Conservation (phyloP, 2,113 vertebrate species). For the Lepisosteus osseus region DNA sequence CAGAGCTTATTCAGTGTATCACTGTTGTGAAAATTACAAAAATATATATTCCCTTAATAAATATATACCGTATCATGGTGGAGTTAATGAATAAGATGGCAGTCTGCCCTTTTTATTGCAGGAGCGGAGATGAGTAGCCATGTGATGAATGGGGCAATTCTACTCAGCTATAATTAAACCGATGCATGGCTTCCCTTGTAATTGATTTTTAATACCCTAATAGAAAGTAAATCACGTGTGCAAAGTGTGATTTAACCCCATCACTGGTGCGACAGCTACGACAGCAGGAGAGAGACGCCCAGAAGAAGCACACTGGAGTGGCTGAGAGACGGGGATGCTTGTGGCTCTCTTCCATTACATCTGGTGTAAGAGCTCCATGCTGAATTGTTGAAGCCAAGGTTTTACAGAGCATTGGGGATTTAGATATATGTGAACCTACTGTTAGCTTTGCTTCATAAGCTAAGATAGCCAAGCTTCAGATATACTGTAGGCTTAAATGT, state of each 20-base stretch:
- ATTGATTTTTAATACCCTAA: constrained; percentile 79
- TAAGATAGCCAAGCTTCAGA: no score
- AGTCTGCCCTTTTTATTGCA: constrained; percentile 53
- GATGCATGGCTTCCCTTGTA: constrained; percentile 71
- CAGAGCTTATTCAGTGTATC: neutral
- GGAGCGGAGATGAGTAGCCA: constrained; percentile 60
- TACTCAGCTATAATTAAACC: constrained; percentile 67
- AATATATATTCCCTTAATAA: constrained; percentile 3
- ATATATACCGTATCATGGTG: constrained; percentile 29
- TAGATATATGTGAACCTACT: no score
- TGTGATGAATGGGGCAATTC: constrained; percentile 68
- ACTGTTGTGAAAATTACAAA: neutral
- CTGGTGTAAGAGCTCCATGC: neutral
- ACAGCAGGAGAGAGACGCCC: constrained; percentile 5
- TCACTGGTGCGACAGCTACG: constrained; percentile 11
- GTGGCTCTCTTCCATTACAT: neutral
- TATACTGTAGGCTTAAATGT: no score
- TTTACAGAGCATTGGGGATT: no score
- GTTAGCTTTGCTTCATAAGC: no score
- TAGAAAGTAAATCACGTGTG: constrained; percentile 74
- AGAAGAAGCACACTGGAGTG: constrained; percentile 16
- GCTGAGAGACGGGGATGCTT: constrained; percentile 23
- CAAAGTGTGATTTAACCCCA: constrained; percentile 48
- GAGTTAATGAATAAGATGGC: constrained; percentile 50
- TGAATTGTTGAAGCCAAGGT: no score